Base-by-base conservation (phyloP, 1,140 invertebrate species). In the Oscheius sp. region DNA sequence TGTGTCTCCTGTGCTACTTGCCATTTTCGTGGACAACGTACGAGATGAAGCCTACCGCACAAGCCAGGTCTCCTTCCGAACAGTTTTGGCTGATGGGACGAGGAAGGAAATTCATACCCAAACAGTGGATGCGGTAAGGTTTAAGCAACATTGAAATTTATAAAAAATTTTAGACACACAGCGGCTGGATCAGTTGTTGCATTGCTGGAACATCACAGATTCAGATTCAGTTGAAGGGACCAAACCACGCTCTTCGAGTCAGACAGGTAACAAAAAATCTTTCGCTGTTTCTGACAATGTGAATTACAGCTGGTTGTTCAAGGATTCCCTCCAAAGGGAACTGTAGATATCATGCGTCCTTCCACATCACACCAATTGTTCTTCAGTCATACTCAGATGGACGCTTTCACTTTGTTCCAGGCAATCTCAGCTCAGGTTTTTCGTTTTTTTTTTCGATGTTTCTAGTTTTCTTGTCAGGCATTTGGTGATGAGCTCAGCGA, bases 161-260 rank as follows among this genome's bases (percentile, higher is more conserved):
- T 29, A 58, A 20, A 58, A 0, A 49, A 69, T 32, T 77, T 69
- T 80, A 74, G 79, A 89, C 88, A 86, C 91, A 88, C 79, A 89
- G 90, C 75, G 91, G 92, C 26, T 96, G 94, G 94, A 87, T 95
- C 15, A 91, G 90, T 80, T 93, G 92, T 79, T 89, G 90, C 7
- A 87, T 95, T 38, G 88, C 88, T 45, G 90, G 91, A 85, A 86
- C 85, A 79, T 62, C 70, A 36, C 68, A 69, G 29, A 72, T 82
- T 3, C 88, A 91, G 26, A 85, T 97, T 42, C 93, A 95, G 85
- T 84, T 96, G 3, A 93, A 93, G 82, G 94, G 95, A 0, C 91
- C 92, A 0, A 93, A 96, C 85, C 91, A 93, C 79, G 92, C 91
- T 1, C 87, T 96, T 18, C 87, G 94, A 15, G 88, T 97, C 1